Percentiles rank a stretch among this genome's conserved stretches.
Conservation (phyloP, 2,797 vertebrate species). For the Tolypeutes matacus region DNA sequence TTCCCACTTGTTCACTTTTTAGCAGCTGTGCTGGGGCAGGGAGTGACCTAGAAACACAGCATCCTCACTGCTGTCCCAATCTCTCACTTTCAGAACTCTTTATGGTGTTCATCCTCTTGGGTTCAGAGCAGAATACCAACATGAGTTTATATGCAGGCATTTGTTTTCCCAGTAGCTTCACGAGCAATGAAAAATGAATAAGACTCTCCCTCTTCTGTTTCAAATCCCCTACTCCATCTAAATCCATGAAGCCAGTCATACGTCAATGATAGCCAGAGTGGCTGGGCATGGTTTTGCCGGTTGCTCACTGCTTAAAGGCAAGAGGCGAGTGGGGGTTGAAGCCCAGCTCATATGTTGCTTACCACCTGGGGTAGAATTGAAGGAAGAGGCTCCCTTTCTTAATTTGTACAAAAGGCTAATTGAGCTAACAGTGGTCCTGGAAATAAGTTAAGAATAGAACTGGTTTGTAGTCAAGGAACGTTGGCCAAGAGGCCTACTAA, state of each 20-base stretch:
- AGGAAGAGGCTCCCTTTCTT: not conserved
- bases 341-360: not conserved
- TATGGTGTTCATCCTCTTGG: not conserved
- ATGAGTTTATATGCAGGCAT: not conserved
- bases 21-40: not conserved
- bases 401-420: not conserved
- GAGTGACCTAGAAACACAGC: not conserved
- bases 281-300: not conserved
- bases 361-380: not conserved
- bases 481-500: not conserved
- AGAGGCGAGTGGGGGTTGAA: not conserved
- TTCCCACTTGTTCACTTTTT: not conserved
- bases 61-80: not conserved
- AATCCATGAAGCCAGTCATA: not conserved
- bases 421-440: not conserved
- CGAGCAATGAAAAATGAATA: not conserved
- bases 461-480: not conserved
- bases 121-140: slow-evolving; percentile 18
- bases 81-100: not conserved
- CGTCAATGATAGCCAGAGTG: not conserved
- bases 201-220: not conserved
- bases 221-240: not conserved
- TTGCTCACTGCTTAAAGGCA: not conserved
- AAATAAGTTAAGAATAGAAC: not conserved
- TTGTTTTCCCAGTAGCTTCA: slow-evolving; percentile 21